A percentile compares a stretch with the other conserved stretches of the same genome.
phyloP scores from a whole-genome alignment of 2,113 vertebrate species.

The Corythornis vintsioides region DNA sequence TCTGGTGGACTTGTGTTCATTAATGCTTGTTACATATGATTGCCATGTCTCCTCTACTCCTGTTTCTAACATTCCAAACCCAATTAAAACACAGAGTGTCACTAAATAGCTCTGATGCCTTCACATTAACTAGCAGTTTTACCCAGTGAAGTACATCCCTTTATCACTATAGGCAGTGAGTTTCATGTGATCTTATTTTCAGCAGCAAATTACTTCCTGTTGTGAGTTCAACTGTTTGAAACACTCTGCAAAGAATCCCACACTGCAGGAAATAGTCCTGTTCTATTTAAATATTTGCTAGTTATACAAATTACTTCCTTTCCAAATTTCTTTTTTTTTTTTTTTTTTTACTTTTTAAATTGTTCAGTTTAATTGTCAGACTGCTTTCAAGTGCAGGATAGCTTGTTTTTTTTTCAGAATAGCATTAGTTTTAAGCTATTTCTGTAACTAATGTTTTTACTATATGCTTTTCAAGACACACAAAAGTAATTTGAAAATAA shows the following conservation, averaged over 20 bases:
- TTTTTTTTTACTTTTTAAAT: slow-evolving; percentile 21
- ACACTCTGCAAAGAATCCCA: slow-evolving; percentile 39
- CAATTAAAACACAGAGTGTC: background rate
- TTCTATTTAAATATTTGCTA: slow-evolving; percentile 70
- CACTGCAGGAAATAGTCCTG: slow-evolving; percentile 64
- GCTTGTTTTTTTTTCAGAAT: slow-evolving; percentile 10
- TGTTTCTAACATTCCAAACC: background rate
- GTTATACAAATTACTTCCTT: slow-evolving; percentile 64
- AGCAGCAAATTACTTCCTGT: slow-evolving; percentile 73
- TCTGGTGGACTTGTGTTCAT: background rate
- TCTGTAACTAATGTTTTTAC: slow-evolving; percentile 33
- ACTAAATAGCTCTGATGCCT: background rate
- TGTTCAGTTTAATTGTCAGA: slow-evolving; percentile 44
- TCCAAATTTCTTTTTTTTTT: slow-evolving; percentile 39
- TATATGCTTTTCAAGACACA: background rate
- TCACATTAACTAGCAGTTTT: slow-evolving; percentile 4
- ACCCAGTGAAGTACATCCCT: slow-evolving; percentile 56
- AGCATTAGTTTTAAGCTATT: slow-evolving; percentile 28
- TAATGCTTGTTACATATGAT: background rate
- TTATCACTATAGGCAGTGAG: slow-evolving; percentile 39
- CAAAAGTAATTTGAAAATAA: slow-evolving; percentile 28
- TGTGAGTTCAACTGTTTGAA: slow-evolving; percentile 61
- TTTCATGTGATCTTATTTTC: slow-evolving; percentile 67
- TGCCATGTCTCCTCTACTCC: background rate
- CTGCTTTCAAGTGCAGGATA: slow-evolving; percentile 35